Conservation (phyloP, 2,888 invertebrate genomes). For the Branchellion lobata region DNA sequence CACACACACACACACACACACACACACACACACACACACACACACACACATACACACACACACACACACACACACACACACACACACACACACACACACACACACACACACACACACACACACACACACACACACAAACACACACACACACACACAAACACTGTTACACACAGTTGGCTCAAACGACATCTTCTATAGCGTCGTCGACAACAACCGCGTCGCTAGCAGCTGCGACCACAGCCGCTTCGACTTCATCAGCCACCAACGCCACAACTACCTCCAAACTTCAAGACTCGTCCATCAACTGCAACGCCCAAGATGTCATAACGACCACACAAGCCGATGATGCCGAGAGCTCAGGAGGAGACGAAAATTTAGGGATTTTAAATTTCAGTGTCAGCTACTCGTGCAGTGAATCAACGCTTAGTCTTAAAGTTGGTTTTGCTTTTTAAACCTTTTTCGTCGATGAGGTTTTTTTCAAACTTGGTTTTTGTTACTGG, state of each 20-base stretch:
- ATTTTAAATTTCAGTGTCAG: constrained; percentile 58
- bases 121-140: too few species aligned
- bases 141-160: too few species aligned
- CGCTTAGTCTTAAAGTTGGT: constrained; percentile 56
- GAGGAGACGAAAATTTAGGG: constrained; percentile 52
- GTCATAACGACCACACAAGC: not conserved
- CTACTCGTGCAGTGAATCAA: constrained; percentile 59
- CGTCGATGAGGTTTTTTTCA: too few species aligned
- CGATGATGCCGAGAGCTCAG: constrained; percentile 33
- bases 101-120: too few species aligned
- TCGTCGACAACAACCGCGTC: not conserved
- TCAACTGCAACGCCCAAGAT: not conserved
- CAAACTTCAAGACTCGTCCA: not conserved
- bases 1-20: too few species aligned
- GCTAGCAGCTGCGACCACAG: not conserved
- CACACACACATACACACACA: too few species aligned
- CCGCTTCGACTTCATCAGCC: not conserved
- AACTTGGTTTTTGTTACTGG: too few species aligned
- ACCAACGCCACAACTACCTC: not conserved
- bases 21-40: too few species aligned
- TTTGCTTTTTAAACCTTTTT: not conserved
- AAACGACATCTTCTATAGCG: too few species aligned
- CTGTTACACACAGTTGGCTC: too few species aligned
- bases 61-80: too few species aligned
- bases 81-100: too few species aligned